Evolutionary conservation across 2,888 invertebrate species (phyloP).

Genomic region (Tinea trinotella): DNA sequence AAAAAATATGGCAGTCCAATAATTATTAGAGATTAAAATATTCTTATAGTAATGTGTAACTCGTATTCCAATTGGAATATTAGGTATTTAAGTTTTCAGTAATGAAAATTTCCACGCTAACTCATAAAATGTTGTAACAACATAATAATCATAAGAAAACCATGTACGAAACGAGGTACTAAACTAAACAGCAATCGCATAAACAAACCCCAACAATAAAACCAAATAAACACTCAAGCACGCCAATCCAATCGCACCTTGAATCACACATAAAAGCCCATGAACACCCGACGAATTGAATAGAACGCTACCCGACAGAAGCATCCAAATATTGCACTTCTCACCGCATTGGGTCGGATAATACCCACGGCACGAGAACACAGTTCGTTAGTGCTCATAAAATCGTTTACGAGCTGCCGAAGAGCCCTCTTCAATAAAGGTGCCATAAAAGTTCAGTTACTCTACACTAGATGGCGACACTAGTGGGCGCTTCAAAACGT

Average conservation of each 20-base stretch:
- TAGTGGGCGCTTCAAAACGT: conserved; percentile 64
- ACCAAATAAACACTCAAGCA: conserved; percentile 70
- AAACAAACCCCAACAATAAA: conserved; percentile 73
- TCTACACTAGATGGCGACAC: conserved; percentile 67
- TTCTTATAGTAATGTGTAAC: not conserved
- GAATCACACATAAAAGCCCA: conserved; percentile 71
- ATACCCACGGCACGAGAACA: conserved; percentile 59
- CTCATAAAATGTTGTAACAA: conserved; percentile 56
- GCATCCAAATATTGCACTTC: conserved; percentile 64
- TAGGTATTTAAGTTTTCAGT: not conserved
- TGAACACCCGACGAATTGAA: conserved; percentile 68
- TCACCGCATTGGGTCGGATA: conserved; percentile 65
- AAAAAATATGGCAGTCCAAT: not conserved
- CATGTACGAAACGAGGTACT: conserved; percentile 65
- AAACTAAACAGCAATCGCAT: conserved; percentile 72
- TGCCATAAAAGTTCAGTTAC: conserved; percentile 70
- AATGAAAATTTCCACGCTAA: conserved; percentile 45
- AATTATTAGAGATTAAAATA: not conserved
- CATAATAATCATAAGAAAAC: conserved; percentile 70
- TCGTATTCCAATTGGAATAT: not conserved
- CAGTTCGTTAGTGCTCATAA: conserved; percentile 68
- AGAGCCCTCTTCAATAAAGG: conserved; percentile 72
- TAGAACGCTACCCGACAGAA: conserved; percentile 59
- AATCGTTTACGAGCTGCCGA: conserved; percentile 72
- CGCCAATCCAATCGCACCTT: conserved; percentile 72